Base-by-base conservation (phyloP, 2,888 invertebrate genomes). In the Trilocha varians region DNA sequence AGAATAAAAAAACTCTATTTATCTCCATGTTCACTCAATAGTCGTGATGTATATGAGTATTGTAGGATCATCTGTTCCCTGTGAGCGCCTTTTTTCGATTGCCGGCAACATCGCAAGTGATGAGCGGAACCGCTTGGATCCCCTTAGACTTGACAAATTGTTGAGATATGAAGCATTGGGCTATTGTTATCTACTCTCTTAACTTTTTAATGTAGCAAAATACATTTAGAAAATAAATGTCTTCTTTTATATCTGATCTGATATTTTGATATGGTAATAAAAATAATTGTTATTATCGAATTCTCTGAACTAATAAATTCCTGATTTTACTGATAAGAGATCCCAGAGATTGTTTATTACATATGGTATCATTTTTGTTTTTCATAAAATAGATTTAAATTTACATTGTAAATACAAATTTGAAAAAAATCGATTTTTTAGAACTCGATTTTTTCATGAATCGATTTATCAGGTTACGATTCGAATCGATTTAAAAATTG, bases 1-100 rank as follows among this genome's bases (percentile, higher is more conserved):
- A 55, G 50, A 61, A 56, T 55, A 62, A 57, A 60, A 55, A 36
- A 52, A 34, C 40, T 52, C 55, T 13, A 57, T 62, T 53, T 56
- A 62, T 55, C 53, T 54, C 11, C 50, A 52, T 5, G 47, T 57
- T 50, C 50, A 52, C 46, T 40, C 59, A 55, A 55, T 55, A 37
- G 53, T 57, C 47, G 35, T 50, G 49, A 55, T 32, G 41, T 53
- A 54, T 49, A 50, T 54, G 45, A 42, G 50, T 50, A 49, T 52
- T 36, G 48, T 53, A 2, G 53, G n/a, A n/a, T n/a, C n/a, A n/a
- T n/a, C n/a, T n/a, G 49, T 50, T 49, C 53, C 50, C 38, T 54
- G 52, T 47, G 52, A 54, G 42, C 49, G 50, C 44, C 50, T 54
- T 33, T 53, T 52, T 33, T 48, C 44, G 25, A 47, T 48, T 47